A percentile compares a stretch with the other conserved stretches of the same genome.
Evolutionary conservation across 2,113 vertebrate genomes (phyloP).

Genomic region (Cynopterus brachyotis): DNA sequence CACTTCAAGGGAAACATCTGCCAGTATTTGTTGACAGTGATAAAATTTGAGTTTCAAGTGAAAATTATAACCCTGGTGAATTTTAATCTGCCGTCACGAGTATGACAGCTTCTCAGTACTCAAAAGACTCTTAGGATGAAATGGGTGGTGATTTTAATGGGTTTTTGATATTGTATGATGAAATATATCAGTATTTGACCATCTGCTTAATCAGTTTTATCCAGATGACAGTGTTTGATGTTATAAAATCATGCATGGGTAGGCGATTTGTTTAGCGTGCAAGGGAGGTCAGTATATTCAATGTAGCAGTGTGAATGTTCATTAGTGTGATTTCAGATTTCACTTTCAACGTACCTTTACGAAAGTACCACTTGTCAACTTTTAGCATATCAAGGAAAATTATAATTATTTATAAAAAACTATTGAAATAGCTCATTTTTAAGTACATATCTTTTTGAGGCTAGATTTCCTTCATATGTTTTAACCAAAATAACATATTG

Average conservation of each 20-base stretch:
- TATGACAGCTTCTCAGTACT: not conserved
- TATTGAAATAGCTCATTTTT: not conserved
- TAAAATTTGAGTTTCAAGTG: not conserved
- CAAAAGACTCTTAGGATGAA: not conserved
- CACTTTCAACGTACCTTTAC: not conserved
- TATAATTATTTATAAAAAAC: conserved; percentile 1
- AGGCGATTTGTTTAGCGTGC: not conserved
- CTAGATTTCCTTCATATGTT: conserved; percentile 9
- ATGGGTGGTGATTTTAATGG: not conserved
- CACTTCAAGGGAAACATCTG: not conserved
- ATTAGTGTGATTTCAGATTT: not conserved
- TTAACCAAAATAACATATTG: not conserved
- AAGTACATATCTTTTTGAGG: not conserved
- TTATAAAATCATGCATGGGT: not conserved
- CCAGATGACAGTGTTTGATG: not conserved
- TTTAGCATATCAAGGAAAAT: not conserved
- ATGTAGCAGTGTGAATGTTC: not conserved
- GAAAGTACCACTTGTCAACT: not conserved
- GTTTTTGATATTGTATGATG: not conserved
- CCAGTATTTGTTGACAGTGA: not conserved
- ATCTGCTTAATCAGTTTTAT: not conserved
- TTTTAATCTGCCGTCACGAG: not conserved
- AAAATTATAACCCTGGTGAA: not conserved
- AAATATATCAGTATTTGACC: not conserved
- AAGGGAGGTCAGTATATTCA: not conserved